Base-by-base conservation (phyloP, 2,113 vertebrate genomes). In the Dipodomys spectabilis region DNA sequence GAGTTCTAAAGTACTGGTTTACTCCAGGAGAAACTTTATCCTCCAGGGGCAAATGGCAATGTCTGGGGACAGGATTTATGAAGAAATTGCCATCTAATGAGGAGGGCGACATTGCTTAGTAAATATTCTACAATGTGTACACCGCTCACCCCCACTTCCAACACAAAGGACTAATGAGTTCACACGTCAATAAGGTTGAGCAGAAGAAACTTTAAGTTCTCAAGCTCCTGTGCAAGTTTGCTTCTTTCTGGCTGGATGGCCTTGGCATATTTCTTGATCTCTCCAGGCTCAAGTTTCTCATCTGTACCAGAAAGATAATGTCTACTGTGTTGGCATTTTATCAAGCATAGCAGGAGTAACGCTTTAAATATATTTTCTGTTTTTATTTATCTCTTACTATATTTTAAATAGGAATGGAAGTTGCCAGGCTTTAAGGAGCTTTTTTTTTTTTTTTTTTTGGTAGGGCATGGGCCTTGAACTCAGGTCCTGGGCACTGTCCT, bases 341-440 rank as follows among this genome's bases (percentile, higher is more conserved):
- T 81, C 35, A 91, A 93, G 28, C 9, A 25, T 60, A 27, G 69
- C 53, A 27, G 45, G 28, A 91, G 25, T 27, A 71, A 88, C 19
- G 0, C 5, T 57, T 77, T 87, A 32, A 81, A 74, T 82, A 45
- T 23, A 71, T 16, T 77, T 69, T 95, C 9, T 69, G 32, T 91
- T 90, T 94, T 69, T 86, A 57, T 91, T 62, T 16, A n/a, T 62
- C 2, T 73, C 7, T n/a, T 73, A 81, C 0, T 90, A 8, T 22
- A 86, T 91, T 94, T 95, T 83, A 95, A 78, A 12, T 71, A 22
- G 27, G 86, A 92, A 89, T 83, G 11, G 23, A 83, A 74, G 89
- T 35, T 30, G 7, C 23, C 49, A 27, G 30, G 62, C 74, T 35
- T 82, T 93, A 16, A 86, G 69, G 22, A 25, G 30, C 82, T 74